Conservation (phyloP, 2,113 vertebrate species). For the Stigmatopora argus region DNA sequence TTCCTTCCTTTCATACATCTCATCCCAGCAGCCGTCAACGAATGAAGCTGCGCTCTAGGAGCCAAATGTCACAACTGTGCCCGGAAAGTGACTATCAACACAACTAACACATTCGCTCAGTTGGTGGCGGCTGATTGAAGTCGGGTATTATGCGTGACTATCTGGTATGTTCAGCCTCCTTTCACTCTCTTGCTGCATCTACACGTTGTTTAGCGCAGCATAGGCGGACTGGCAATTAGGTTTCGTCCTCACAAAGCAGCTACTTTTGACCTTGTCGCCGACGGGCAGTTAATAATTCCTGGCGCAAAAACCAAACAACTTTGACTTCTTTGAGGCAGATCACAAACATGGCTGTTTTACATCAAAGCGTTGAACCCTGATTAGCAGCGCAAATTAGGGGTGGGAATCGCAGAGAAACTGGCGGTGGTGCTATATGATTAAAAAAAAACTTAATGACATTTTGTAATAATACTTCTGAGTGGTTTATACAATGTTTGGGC, state of each 20-base stretch:
- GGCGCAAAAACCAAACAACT: constrained; percentile 14
- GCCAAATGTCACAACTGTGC: constrained; percentile 46
- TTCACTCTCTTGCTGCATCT: constrained; percentile 15
- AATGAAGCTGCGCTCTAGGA: constrained; percentile 46
- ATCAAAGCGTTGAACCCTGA: constrained; percentile 24
- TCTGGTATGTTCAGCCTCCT: constrained; percentile 18
- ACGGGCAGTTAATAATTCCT: constrained; percentile 8
- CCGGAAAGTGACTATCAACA: constrained; percentile 43
- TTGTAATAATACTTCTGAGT: too few species aligned
- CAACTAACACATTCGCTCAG: constrained; percentile 26
- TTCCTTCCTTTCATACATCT: constrained; percentile 20
- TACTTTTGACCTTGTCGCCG: constrained; percentile 33
- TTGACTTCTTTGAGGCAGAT: constrained; percentile 7
- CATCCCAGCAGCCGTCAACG: constrained; percentile 45
- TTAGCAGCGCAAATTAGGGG: constrained; percentile 1
- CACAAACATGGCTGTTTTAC: constrained; percentile 14
- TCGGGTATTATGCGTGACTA: constrained; percentile 24
- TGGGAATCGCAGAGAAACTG: background rate
- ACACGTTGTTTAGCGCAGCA: constrained; percentile 33
- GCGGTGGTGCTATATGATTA: background rate
- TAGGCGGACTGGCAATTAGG: constrained; percentile 32
- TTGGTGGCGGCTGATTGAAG: constrained; percentile 47
- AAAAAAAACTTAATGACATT: too few species aligned
- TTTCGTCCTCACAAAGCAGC: constrained; percentile 36
- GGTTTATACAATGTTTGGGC: too few species aligned